These are phyloP conservation scores for Drosophila suzukii DNA, from an alignment of 1,140 invertebrate species.

Conservation along the genomic window DNA sequence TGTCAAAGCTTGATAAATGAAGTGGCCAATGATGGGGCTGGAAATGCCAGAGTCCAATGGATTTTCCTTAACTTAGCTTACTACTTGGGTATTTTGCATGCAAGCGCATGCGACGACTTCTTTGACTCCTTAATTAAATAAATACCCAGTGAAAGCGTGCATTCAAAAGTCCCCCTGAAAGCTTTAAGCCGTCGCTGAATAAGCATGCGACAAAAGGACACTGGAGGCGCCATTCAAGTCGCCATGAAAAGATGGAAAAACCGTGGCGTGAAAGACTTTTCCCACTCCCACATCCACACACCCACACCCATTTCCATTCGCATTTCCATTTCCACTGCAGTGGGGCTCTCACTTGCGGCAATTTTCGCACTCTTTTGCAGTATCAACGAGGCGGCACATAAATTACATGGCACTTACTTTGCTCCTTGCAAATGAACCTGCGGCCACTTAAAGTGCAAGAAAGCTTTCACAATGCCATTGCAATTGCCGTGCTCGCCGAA, in stretches of 20 bases:
- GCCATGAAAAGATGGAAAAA: slow-evolving; percentile 22
- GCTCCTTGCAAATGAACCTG: slow-evolving; percentile 57
- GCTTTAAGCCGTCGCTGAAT: slow-evolving; percentile 18
- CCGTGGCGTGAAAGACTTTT: not conserved
- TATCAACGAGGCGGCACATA: slow-evolving; percentile 58
- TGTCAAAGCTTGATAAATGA: slow-evolving; percentile 59
- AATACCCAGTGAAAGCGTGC: slow-evolving; percentile 15
- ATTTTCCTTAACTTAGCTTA: not conserved
- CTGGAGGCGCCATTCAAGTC: slow-evolving; percentile 13
- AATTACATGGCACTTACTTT: slow-evolving; percentile 75
- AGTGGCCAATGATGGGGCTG: slow-evolving; percentile 28
- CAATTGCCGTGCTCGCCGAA: slow-evolving; percentile 22
- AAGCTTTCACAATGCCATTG: slow-evolving; percentile 9
- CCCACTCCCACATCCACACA: slow-evolving; percentile 2
- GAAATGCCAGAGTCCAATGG: slow-evolving; percentile 10
- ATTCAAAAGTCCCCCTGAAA: slow-evolving; percentile 16
- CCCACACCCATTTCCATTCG: no score
- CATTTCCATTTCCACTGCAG: slow-evolving; percentile 12
- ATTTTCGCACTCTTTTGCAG: slow-evolving; percentile 67
- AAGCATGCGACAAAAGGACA: slow-evolving; percentile 30
- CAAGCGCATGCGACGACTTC: slow-evolving; percentile 14
- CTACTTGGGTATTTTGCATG: slow-evolving; percentile 6
- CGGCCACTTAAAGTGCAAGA: slow-evolving; percentile 49
- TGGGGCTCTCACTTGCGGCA: slow-evolving; percentile 47
- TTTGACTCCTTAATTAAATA: slow-evolving; percentile 29